Evolutionary conservation across 2,888 invertebrate species (phyloP).

Genomic region (Xylota segnis): DNA sequence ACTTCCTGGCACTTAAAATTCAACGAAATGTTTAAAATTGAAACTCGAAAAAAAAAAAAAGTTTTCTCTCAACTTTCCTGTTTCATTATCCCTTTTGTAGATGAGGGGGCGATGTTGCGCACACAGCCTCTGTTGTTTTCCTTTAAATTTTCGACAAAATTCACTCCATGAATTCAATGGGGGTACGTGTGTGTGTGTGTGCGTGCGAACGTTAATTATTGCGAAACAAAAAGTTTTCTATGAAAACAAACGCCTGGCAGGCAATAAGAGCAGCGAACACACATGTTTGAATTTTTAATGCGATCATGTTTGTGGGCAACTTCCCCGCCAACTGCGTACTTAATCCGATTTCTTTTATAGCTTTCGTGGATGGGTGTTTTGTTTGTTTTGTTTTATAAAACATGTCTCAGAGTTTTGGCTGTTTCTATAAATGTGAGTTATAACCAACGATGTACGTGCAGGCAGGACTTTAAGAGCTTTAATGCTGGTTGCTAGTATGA

Average conservation of each 20-base stretch:
- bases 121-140: background rate
- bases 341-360: slow-evolving; percentile 40
- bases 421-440: slow-evolving; percentile 19
- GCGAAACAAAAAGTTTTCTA: slow-evolving; percentile 22
- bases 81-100: slow-evolving; percentile 1
- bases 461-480: slow-evolving; percentile 13
- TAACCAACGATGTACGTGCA: background rate
- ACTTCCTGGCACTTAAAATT: slow-evolving; percentile 22
- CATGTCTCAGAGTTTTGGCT: background rate
- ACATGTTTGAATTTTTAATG: slow-evolving; percentile 32
- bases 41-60: slow-evolving; percentile 16
- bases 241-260: slow-evolving; percentile 28
- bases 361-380: slow-evolving; percentile 11
- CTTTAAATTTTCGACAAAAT: background rate
- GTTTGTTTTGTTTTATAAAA: slow-evolving; percentile 18
- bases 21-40: slow-evolving; percentile 26
- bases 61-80: slow-evolving; percentile 10
- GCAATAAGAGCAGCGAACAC: slow-evolving; percentile 12
- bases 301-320: slow-evolving; percentile 12
- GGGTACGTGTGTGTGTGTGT: background rate
- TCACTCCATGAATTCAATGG: slow-evolving; percentile 1
- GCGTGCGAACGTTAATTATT: slow-evolving; percentile 8
- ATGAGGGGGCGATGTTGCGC: background rate
- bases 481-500: background rate
- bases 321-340: background rate